Percentiles rank a stretch among this genome's conserved stretches.
These are phyloP conservation scores for Brachionus manjavacas DNA, from an alignment of 1,140 invertebrate genomes.

Conservation along the genomic window DNA sequence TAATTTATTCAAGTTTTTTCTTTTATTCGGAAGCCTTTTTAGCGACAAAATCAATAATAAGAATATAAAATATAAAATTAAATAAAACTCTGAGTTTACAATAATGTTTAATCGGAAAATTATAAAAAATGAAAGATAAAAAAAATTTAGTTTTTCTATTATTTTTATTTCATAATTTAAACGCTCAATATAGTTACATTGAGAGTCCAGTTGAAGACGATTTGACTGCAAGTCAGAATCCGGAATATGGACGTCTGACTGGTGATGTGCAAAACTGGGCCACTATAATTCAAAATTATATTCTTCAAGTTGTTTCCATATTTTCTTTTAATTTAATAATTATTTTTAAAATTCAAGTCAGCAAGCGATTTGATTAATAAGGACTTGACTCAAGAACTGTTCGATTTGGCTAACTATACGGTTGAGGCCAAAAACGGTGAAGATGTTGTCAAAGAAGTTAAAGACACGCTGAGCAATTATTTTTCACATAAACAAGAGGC, in stretches of 20 bases:
- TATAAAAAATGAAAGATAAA: background rate
- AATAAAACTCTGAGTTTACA: background rate
- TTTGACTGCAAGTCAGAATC: background rate
- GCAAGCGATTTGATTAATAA: conserved; percentile 58
- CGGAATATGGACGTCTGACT: conserved; percentile 49
- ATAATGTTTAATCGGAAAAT: background rate
- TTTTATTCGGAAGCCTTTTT: background rate
- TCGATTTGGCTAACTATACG: conserved; percentile 56
- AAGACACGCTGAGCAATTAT: conserved; percentile 53
- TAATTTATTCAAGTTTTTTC: background rate
- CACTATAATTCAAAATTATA: conserved; percentile 58
- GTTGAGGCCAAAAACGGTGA: conserved; percentile 55
- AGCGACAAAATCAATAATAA: background rate
- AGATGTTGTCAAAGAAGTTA: conserved; percentile 52
- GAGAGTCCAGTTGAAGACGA: background rate
- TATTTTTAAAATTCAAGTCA: conserved; percentile 47
- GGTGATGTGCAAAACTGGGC: conserved; percentile 60
- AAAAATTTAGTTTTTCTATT: background rate
- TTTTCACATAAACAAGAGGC: conserved; percentile 55
- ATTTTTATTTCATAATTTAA: background rate
- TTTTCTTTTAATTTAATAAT: background rate
- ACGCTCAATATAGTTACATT: background rate
- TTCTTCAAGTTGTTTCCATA: conserved; percentile 52
- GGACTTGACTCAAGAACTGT: conserved; percentile 54
- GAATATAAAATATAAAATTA: background rate